phyloP scores from a whole-genome alignment of 2,797 vertebrate genomes.

The Cryptoblepharus egeriae region DNA sequence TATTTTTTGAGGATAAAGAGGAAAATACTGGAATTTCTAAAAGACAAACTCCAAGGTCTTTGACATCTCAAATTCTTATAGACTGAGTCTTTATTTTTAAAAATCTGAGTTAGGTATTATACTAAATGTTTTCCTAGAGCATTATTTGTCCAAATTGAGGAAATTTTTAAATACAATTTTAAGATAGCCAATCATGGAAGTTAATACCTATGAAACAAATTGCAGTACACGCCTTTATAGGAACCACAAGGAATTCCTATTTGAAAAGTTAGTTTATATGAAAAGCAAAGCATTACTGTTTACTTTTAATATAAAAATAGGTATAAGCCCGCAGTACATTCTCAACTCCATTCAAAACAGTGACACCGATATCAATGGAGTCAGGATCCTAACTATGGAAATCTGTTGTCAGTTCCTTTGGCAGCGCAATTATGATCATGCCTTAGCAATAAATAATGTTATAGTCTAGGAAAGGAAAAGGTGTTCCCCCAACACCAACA shows the following conservation, averaged over 20 bases:
- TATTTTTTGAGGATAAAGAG: not conserved
- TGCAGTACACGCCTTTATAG: constrained; percentile 47
- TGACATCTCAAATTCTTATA: constrained; percentile 17
- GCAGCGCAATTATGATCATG: constrained; percentile 77
- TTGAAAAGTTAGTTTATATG: constrained; percentile 43
- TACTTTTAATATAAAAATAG: constrained; percentile 72
- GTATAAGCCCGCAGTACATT: constrained; percentile 70
- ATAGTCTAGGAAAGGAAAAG: constrained; percentile 59
- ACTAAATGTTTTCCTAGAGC: not conserved
- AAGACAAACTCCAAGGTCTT: constrained; percentile 11
- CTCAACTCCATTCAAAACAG: constrained; percentile 21
- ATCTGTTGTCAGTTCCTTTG: constrained; percentile 73
- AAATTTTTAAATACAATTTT: constrained; percentile 6
- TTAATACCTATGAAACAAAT: constrained; percentile 38
- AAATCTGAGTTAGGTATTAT: not conserved
- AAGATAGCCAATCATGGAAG: constrained; percentile 36
- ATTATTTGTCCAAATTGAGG: not conserved
- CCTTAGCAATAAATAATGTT: constrained; percentile 79
- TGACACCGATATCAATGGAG: constrained; percentile 17
- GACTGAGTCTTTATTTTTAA: not conserved
- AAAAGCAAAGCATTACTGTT: constrained; percentile 61
- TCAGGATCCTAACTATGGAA: constrained; percentile 7
- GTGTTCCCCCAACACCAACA: constrained; percentile 63
- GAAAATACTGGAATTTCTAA: constrained; percentile 18
- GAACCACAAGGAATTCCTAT: constrained; percentile 49